phyloP scores from a whole-genome alignment of 2,113 vertebrate genomes.

The Cnemophilus loriae region DNA sequence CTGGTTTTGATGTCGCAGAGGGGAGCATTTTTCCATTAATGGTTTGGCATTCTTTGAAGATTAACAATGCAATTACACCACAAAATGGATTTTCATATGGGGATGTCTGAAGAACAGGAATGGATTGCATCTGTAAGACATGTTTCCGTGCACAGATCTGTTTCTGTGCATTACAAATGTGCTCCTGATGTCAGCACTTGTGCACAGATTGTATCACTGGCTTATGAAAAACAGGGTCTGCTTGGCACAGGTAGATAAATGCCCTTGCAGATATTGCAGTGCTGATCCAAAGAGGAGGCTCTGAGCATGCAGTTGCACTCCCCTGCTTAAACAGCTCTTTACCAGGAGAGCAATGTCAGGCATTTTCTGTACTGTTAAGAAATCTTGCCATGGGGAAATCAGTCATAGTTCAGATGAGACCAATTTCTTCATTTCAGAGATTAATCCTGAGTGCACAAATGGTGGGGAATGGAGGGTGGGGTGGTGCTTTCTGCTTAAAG shows the following conservation, averaged over 20 bases:
- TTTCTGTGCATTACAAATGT: neutral
- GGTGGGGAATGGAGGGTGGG: neutral
- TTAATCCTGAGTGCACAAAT: neutral
- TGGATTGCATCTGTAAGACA: neutral
- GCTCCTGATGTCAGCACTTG: neutral
- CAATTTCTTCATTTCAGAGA: slow-evolving; percentile 8
- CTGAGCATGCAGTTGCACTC: neutral
- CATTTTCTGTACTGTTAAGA: neutral
- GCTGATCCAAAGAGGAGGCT: neutral
- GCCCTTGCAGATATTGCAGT: neutral
- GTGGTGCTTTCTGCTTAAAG: neutral
- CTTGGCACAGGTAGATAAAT: neutral
- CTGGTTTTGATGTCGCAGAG: neutral
- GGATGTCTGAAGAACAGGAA: neutral
- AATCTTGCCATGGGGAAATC: slow-evolving; percentile 28
- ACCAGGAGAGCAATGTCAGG: neutral
- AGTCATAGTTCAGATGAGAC: slow-evolving; percentile 16
- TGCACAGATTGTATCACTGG: neutral
- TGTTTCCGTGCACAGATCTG: neutral
- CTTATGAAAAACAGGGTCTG: neutral
- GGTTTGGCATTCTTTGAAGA: neutral
- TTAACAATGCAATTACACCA: neutral
- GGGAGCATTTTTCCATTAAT: neutral
- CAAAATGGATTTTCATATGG: neutral
- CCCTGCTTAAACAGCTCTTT: neutral